Conservation (phyloP, 1,140 invertebrate genomes). For the Drosophila funebris region DNA sequence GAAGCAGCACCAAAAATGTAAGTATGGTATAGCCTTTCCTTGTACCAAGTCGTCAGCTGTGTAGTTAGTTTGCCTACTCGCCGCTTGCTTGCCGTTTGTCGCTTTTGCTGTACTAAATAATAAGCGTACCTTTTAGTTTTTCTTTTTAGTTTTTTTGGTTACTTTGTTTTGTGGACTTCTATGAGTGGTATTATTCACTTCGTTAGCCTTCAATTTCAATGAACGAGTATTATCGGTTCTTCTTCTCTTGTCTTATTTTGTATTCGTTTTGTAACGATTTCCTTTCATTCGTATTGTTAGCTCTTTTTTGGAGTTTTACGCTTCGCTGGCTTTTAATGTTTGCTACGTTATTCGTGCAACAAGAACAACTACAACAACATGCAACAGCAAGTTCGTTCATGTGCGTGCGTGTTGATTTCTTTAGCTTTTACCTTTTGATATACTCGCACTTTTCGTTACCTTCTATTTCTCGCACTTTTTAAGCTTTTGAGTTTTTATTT, state of each 20-base stretch:
- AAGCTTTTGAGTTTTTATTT: conserved; percentile 59
- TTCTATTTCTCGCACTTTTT: conserved; percentile 6
- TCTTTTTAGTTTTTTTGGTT: too few relatives aligned
- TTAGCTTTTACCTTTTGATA: conserved; percentile 63
- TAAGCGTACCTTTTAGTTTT: conserved; percentile 53
- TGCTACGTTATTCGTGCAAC: conserved; percentile 26
- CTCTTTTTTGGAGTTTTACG: conserved; percentile 57
- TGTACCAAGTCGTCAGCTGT: conserved; percentile 56
- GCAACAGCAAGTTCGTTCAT: conserved; percentile 67
- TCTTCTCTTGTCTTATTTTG: conserved; percentile 21
- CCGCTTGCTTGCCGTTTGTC: conserved; percentile 15
- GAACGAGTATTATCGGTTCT: conserved; percentile 2
- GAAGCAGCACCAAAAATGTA: conserved; percentile 25
- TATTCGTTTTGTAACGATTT: conserved; percentile 23
- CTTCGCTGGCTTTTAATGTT: conserved; percentile 73
- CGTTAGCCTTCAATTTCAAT: conserved; percentile 17
- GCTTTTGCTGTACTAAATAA: conserved; percentile 26
- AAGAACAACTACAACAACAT: not conserved
- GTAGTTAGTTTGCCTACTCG: conserved; percentile 23
- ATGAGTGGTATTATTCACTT: conserved; percentile 32
- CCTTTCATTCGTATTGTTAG: too few relatives aligned
- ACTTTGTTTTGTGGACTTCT: conserved; percentile 35
- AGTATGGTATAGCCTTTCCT: conserved; percentile 16
- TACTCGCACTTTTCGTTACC: conserved; percentile 43
- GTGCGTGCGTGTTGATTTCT: conserved; percentile 74